Conservation (phyloP, 2,113 vertebrate species). For the Microcebus tavaratra region DNA sequence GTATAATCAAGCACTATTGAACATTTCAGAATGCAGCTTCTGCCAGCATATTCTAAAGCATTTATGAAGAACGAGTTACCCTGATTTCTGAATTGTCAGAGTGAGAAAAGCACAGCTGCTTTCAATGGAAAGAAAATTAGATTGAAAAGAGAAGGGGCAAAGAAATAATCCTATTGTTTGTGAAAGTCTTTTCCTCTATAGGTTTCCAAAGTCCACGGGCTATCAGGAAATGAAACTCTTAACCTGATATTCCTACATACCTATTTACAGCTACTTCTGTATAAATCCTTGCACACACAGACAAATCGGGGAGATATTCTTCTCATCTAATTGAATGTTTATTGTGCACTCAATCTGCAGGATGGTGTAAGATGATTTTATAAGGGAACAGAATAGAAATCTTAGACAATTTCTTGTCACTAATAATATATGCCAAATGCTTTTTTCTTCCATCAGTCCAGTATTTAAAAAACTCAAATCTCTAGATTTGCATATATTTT, state of each 20-base stretch:
- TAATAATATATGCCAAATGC: background rate
- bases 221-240: conserved; percentile 23
- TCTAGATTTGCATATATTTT: conserved; percentile 1
- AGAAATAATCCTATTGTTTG: conserved; percentile 48
- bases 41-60: conserved; percentile 58
- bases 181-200: conserved; percentile 8
- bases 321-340: background rate
- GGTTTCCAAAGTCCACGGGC: background rate
- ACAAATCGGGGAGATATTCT: background rate
- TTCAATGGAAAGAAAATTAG: conserved; percentile 71
- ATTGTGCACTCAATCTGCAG: background rate
- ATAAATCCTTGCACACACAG: background rate
- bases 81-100: conserved; percentile 75
- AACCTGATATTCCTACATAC: background rate
- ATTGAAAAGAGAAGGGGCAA: conserved; percentile 56
- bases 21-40: conserved; percentile 55
- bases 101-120: conserved; percentile 73
- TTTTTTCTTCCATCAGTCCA: background rate
- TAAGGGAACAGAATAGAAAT: conserved; percentile 14
- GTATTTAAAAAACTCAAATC: conserved; percentile 1
- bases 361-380: background rate
- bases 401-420: conserved; percentile 19
- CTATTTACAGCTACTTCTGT: background rate
- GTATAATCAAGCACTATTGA: conserved; percentile 75
- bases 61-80: conserved; percentile 52